Percentiles rank a stretch among this genome's conserved stretches.
phyloP scores from a whole-genome alignment of 2,797 vertebrate species.

The Aythya fuligula region DNA sequence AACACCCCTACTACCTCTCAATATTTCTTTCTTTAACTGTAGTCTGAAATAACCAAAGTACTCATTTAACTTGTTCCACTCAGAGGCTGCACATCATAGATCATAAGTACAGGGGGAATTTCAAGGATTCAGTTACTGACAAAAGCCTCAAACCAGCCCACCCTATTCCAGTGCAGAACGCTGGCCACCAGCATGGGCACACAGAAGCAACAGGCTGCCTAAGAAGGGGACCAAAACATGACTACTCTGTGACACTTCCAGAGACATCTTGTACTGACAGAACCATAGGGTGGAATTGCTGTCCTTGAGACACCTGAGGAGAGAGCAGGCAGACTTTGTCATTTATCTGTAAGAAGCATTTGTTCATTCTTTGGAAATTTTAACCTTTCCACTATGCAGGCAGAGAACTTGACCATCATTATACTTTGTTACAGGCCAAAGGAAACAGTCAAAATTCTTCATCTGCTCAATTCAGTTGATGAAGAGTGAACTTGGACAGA shows the following conservation, averaged over 20 bases:
- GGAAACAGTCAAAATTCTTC: not conserved
- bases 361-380: not conserved
- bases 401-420: not conserved
- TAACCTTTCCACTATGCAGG: not conserved
- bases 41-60: not conserved
- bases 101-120: not conserved
- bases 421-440: not conserved
- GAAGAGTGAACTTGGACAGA: not conserved
- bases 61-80: not conserved
- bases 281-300: not conserved
- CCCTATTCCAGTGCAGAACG: not conserved
- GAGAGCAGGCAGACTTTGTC: not conserved
- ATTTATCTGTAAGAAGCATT: not conserved
- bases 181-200: not conserved
- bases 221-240: not conserved
- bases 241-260: not conserved
- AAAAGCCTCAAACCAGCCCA: not conserved
- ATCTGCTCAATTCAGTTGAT: not conserved
- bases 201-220: not conserved
- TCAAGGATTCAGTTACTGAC: not conserved
- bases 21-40: not conserved
- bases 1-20: not conserved
- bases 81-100: fast-evolving
- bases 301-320: not conserved
- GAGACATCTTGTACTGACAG: not conserved